A percentile compares a stretch with the other conserved stretches of the same genome.
These are phyloP conservation scores for Plotosus lineatus DNA, from an alignment of 2,113 vertebrate genomes.

Conservation along the genomic window DNA sequence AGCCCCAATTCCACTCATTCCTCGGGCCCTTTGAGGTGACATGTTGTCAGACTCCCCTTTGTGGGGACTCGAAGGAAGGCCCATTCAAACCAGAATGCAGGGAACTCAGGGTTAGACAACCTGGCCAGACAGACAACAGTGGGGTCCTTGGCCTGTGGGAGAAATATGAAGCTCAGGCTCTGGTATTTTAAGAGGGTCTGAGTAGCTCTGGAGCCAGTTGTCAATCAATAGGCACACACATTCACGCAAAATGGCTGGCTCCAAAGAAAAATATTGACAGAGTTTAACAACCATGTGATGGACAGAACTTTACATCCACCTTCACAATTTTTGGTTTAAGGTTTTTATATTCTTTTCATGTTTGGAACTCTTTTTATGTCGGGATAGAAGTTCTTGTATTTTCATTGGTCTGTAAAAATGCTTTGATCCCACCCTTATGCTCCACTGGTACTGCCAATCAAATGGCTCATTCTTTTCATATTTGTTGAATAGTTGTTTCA, in stretches of 20 bases:
- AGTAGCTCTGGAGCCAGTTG: constrained; percentile 83
- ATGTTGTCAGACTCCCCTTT: constrained; percentile 67
- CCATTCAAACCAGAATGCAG: constrained; percentile 62
- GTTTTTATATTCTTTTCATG: not conserved
- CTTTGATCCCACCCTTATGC: constrained; percentile 42
- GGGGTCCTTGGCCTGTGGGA: constrained; percentile 75
- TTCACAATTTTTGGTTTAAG: constrained; percentile 21
- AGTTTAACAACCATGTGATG: constrained; percentile 54
- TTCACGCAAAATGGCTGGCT: constrained; percentile 66
- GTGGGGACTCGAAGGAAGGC: constrained; percentile 56
- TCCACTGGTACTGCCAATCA: constrained; percentile 30
- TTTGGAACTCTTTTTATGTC: not conserved
- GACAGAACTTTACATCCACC: constrained; percentile 55
- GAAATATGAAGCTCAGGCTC: constrained; percentile 75
- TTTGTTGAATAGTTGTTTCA: constrained; percentile 55
- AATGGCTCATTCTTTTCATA: constrained; percentile 49
- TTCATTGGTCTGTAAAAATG: constrained; percentile 52
- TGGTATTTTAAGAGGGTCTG: constrained; percentile 82
- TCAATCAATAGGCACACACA: constrained; percentile 80
- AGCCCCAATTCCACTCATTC: constrained; percentile 58
- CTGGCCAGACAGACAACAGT: constrained; percentile 72
- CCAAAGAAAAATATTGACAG: constrained; percentile 68
- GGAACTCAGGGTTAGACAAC: constrained; percentile 66
- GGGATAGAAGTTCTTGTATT: not conserved
- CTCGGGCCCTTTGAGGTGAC: constrained; percentile 65